Evolutionary conservation across 2,797 vertebrate species (phyloP), one percentile per base, ranked within the genome.

Genomic region (Galaxias olidus): DNA sequence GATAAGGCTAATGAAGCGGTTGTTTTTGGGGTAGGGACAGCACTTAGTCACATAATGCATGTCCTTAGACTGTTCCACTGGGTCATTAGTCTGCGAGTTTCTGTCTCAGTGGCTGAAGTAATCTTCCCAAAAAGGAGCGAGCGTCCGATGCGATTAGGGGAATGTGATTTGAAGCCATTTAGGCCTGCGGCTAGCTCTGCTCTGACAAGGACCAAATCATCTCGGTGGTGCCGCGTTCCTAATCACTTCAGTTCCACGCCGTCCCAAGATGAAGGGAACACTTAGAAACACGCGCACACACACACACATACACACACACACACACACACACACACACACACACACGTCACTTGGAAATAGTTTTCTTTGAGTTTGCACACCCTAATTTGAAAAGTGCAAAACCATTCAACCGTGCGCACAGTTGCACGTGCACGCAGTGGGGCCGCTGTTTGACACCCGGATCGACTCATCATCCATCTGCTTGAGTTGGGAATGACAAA

Each of bases 111-210:
- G 49, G 18, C 49, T 44, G 53, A 57, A 14, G n/a, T 46, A 45
- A 63, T 58, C 54, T 59, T 46, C 47, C 43, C 20, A 55, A 64
- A n/a, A n/a, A 11, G 15, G 14, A 56, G 44, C 19, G 15, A 30
- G 6, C 1, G 46, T 9, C 19, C 64, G 55, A 64, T 70, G 49
- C 59, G 61, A 64, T 64, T 70, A 70, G 49, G 40, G 15, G 14
- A 50, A 44, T 63, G 55, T 58, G 43, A 64, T 60, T 60, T 67
- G 49, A 50, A 30, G 19, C 49, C 49, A 66, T 18, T 71, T 62
- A 44, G 46, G 13, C 59, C 54, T 17, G 19, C 4, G 14, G 52
- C 45, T 14, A 46, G 8, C 18, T n/a, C 51, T 11, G 51, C 15
- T 57, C 55, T 43, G 14, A 57, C 17, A 42, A 56, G 54, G 40